Conservation (phyloP, 1,140 invertebrate species). For the Anastrepha obliqua region DNA sequence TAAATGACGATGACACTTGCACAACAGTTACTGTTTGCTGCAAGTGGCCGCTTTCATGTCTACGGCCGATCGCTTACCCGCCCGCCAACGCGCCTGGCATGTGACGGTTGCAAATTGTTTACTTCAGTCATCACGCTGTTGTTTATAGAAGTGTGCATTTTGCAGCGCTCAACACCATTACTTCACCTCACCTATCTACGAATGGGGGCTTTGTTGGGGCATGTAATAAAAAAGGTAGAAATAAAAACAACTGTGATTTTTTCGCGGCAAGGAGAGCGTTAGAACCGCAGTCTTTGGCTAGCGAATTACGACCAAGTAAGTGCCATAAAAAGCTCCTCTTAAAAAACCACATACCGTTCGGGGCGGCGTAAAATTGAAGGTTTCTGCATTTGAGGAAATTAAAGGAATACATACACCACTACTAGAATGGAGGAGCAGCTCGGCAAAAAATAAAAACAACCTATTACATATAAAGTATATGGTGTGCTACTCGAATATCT, state of each 20-base stretch:
- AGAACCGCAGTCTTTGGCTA: background rate
- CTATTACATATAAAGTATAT: no score
- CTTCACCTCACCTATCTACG: background rate
- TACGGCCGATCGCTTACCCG: background rate
- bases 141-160: constrained; percentile 15
- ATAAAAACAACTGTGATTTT: background rate
- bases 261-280: background rate
- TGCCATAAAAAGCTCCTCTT: no score
- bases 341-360: no score
- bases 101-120: background rate
- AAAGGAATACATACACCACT: no score
- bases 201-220: background rate
- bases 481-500: no score
- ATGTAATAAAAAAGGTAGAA: background rate
- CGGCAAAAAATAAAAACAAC: no score
- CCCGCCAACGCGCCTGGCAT: background rate
- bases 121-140: constrained; percentile 2
- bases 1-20: constrained; percentile 44
- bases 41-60: background rate
- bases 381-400: no score
- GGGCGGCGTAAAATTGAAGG: no score
- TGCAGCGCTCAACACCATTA: background rate
- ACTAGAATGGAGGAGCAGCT: no score
- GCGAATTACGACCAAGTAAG: no score
- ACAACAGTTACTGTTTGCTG: background rate